A percentile compares a stretch with the other conserved stretches of the same genome.
phyloP scores from a whole-genome alignment of 2,797 vertebrate genomes.

The Pseudotriccus pelzelni region DNA sequence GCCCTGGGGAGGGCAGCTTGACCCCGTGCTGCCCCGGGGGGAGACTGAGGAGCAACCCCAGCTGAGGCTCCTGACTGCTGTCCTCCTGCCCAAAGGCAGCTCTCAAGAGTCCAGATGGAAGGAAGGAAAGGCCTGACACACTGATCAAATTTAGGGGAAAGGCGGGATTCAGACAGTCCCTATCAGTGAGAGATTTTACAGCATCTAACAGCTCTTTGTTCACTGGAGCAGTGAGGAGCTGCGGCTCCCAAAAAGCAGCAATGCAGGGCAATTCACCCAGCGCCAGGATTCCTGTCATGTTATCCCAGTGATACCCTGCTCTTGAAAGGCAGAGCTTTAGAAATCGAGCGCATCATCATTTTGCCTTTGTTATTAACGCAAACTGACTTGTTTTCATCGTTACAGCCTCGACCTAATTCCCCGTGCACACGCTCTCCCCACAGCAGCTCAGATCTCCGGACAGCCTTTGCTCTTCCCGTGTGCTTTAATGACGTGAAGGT shows the following conservation, averaged over 20 bases:
- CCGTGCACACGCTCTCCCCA: background rate
- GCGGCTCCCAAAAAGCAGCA: slow-evolving; percentile 30
- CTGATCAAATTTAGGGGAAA: slow-evolving; percentile 17
- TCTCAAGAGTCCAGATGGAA: background rate
- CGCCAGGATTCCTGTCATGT: background rate
- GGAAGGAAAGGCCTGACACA: background rate
- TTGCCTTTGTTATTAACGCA: slow-evolving; percentile 41
- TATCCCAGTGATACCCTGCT: slow-evolving; percentile 17
- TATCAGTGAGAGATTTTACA: background rate
- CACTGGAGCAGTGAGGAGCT: slow-evolving; percentile 13
- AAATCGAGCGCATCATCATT: slow-evolving; percentile 31
- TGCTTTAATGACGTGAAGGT: slow-evolving; percentile 35
- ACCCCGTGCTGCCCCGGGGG: background rate
- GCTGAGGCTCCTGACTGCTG: background rate
- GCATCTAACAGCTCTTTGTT: slow-evolving; percentile 13
- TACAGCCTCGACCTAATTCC: slow-evolving; percentile 53
- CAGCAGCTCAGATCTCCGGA: background rate
- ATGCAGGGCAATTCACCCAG: slow-evolving; percentile 30
- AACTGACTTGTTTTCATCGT: slow-evolving; percentile 56
- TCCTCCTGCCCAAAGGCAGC: background rate
- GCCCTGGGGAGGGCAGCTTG: background rate
- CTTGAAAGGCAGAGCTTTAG: slow-evolving; percentile 1
- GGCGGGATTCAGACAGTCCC: background rate
- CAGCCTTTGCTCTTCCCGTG: slow-evolving; percentile 14
- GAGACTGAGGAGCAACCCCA: background rate